phyloP scores from a whole-genome alignment of 1,140 invertebrate species.

The Thaumetopoea pityocampa region DNA sequence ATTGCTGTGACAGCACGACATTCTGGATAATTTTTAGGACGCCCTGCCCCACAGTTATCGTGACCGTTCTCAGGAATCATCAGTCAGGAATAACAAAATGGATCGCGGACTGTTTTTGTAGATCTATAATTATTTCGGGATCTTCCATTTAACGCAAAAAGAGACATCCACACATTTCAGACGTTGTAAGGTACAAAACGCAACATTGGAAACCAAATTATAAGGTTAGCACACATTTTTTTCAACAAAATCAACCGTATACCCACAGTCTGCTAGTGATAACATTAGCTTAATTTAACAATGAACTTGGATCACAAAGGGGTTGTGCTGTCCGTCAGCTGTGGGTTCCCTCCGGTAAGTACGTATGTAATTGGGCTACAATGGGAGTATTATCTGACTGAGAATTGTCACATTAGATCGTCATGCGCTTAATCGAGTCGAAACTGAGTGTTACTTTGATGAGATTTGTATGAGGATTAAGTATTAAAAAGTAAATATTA shows the following conservation, averaged over 20 bases:
- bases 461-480: conserved; percentile 15
- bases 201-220: no score
- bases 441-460: conserved; percentile 30
- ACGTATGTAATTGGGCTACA: conserved; percentile 43
- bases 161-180: no score
- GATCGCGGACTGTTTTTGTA: no score
- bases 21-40: no score
- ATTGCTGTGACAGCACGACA: no score
- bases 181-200: no score
- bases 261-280: conserved; percentile 4
- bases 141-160: no score
- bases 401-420: conserved; percentile 54
- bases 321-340: conserved; percentile 38
- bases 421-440: conserved; percentile 45
- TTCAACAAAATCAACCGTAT: conserved; percentile 5
- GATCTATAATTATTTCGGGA: no score
- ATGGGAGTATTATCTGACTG: conserved; percentile 38
- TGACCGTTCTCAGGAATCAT: no score
- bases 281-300: conserved; percentile 17
- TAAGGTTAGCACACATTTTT: neutral
- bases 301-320: conserved; percentile 5
- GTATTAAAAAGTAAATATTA: no score
- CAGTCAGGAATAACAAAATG: no score
- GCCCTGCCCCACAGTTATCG: no score
- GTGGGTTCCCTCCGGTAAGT: conserved; percentile 25